Base-by-base conservation (phyloP, 2,113 vertebrate genomes). In the Xiphophorus couchianus region DNA sequence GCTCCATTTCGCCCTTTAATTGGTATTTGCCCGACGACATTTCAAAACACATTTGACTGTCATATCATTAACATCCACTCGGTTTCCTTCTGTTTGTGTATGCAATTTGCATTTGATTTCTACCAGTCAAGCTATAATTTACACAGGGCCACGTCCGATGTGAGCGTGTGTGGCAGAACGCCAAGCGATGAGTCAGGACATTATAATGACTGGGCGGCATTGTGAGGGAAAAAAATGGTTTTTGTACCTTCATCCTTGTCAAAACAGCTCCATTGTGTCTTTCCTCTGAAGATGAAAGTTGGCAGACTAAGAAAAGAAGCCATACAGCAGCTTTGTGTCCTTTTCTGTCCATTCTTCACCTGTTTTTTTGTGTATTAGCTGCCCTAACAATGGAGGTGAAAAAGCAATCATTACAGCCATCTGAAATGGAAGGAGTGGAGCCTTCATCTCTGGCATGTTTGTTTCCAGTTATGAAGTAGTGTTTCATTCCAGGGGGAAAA, bases 31-130 rank as follows among this genome's bases (percentile, higher is more conserved):
- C 58, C 74, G 76, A 82, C 35, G n/a, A 71, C 78, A 75, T 89
- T 90, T 88, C 74, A 83, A 86, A 90, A 85, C 87, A 90, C 84
- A 84, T 84, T 88, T 89, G 84, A 87, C 85, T 84, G 83, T 88
- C 82, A 75, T 86, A 84, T 90, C 88, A 90, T 88, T 88, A 89
- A 83, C 87, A 84, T 84, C 82, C 82, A 81, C 82, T 78, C 83
- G 29, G 33, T 80, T 86, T 87, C 78, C 71, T 30, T 70, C 72
- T 76, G 84, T 82, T 87, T 82, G 79, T 80, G 69, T 77, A 69
- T 86, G 79, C 83, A 89, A 86, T 91, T 91, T 90, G 76, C 84
- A 79, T 86, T 84, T 83, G 74, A 91, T 91, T 90, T 87, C 67
- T 83, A 78, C 75, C 90, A 80, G 27, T 77, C 86, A 65, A 84